Evolutionary conservation across 2,113 vertebrate species (phyloP).

Genomic region (Kryptolebias marmoratus): DNA sequence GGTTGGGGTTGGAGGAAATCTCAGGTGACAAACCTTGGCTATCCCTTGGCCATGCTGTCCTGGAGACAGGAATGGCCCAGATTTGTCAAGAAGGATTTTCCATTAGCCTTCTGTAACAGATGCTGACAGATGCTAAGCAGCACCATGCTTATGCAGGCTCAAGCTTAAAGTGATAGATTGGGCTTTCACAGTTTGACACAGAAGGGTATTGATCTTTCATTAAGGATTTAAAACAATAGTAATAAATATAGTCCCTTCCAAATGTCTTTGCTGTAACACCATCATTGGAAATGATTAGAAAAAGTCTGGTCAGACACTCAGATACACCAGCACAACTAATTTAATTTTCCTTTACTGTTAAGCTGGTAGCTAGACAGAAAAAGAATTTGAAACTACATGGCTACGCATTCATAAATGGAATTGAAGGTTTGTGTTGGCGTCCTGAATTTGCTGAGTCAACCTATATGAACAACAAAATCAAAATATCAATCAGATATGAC

Average conservation of each 20-base stretch:
- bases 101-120: conserved; percentile 65
- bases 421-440: conserved; percentile 43
- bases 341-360: conserved; percentile 15
- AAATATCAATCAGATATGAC: conserved; percentile 30
- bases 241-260: neutral
- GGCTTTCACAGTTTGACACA: conserved; percentile 8
- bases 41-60: conserved; percentile 77
- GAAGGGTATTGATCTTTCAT: neutral
- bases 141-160: neutral
- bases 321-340: neutral
- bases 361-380: neutral
- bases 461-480: conserved; percentile 36
- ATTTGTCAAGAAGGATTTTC: conserved; percentile 83
- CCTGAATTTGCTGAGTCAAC: conserved; percentile 59
- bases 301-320: neutral
- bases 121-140: conserved; percentile 53
- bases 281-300: neutral
- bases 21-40: conserved; percentile 78
- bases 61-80: conserved; percentile 79
- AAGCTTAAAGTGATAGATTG: neutral
- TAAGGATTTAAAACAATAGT: neutral
- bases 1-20: conserved; percentile 80
- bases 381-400: neutral
- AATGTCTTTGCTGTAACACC: neutral
- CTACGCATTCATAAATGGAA: conserved; percentile 32